phyloP scores from a whole-genome alignment of 2,888 invertebrate genomes.

The Spialia ferax region DNA sequence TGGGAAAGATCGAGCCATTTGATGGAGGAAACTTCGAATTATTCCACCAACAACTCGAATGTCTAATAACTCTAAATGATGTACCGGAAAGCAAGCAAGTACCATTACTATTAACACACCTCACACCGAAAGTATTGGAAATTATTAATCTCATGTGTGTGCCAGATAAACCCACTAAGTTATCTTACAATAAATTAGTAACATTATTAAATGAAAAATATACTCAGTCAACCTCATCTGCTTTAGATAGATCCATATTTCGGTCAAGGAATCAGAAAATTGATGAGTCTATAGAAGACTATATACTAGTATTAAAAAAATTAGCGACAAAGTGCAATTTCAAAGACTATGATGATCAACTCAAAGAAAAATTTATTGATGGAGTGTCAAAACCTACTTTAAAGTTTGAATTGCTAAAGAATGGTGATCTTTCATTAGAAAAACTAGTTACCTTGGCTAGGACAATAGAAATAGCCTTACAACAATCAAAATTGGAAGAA shows the following conservation, averaged over 20 bases:
- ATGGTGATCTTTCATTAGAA: neutral
- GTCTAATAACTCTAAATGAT: neutral
- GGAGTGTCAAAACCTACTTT: neutral
- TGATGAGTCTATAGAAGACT: neutral
- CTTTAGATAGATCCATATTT: neutral
- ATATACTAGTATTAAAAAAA: neutral
- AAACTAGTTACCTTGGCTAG: neutral
- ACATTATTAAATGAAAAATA: neutral
- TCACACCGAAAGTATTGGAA: neutral
- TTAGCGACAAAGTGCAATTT: neutral
- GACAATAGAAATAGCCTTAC: neutral
- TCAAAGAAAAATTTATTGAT: neutral
- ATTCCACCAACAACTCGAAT: neutral
- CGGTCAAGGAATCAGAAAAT: neutral
- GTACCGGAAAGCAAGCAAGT: neutral
- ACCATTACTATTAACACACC: neutral
- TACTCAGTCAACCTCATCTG: neutral
- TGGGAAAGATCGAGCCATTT: neutral
- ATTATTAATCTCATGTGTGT: neutral
- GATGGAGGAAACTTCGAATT: neutral
- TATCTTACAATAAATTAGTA: neutral
- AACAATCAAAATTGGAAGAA: neutral
- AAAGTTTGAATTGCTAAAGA: neutral
- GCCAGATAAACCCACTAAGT: neutral
- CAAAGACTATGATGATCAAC: neutral